Evolutionary conservation across 2,797 vertebrate species (phyloP).

Genomic region (Hipposideros larvatus): DNA sequence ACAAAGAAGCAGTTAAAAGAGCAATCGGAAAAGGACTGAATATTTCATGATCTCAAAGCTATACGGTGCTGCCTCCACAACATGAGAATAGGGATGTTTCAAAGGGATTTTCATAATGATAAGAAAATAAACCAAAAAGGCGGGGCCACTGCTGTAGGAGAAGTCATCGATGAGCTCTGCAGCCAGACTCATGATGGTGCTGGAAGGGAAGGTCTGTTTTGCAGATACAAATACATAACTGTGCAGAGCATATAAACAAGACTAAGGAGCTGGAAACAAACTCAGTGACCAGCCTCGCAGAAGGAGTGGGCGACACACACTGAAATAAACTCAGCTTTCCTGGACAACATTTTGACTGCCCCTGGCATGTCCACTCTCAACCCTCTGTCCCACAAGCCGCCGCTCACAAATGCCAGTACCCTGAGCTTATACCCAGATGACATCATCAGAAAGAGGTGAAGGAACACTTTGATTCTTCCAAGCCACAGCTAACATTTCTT

Average conservation of each 20-base stretch:
- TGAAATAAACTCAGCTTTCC: background rate
- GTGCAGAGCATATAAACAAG: too few relatives aligned
- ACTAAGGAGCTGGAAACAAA: background rate
- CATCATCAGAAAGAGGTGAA: background rate
- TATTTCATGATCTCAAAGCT: background rate
- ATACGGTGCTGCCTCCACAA: background rate
- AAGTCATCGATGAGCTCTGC: too few relatives aligned
- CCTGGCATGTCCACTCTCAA: background rate
- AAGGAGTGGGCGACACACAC: background rate
- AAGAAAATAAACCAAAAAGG: background rate
- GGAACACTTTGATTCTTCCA: background rate
- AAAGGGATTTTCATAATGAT: background rate
- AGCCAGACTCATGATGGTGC: fast-evolving
- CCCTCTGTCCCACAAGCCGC: background rate
- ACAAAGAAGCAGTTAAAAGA: background rate
- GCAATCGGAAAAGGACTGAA: background rate
- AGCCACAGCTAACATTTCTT: background rate
- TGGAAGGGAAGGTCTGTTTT: background rate
- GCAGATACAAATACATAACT: too few relatives aligned
- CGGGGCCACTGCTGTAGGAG: too few relatives aligned
- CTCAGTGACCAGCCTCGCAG: background rate
- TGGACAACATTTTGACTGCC: too few relatives aligned
- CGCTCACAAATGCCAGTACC: background rate
- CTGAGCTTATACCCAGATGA: background rate
- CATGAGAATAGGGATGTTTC: background rate